A percentile compares a stretch with the other conserved stretches of the same genome.
These are phyloP conservation scores for Gallinago jamesoni DNA, from an alignment of 2,113 vertebrate genomes.

Conservation along the genomic window DNA sequence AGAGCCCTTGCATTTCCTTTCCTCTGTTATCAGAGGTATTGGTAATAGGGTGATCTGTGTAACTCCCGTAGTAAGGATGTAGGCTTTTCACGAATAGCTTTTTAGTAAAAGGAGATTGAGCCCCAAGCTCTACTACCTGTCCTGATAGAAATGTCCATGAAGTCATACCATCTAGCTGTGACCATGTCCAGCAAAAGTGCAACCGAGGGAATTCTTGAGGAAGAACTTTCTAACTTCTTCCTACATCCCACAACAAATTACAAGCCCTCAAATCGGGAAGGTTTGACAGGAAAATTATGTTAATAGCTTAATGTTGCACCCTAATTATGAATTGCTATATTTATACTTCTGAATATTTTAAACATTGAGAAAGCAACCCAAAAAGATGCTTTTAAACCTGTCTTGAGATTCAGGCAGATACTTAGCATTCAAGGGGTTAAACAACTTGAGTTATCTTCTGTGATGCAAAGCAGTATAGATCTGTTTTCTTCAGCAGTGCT, in stretches of 20 bases:
- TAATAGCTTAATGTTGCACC: background rate
- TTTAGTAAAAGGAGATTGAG: background rate
- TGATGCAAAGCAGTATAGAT: background rate
- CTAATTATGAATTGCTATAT: background rate
- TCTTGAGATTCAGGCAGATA: background rate
- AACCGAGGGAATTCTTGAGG: background rate
- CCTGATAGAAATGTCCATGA: background rate
- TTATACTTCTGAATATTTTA: background rate
- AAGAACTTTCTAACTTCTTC: background rate
- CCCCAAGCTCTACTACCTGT: background rate
- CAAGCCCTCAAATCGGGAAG: background rate
- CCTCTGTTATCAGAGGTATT: background rate
- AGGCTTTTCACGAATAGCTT: background rate
- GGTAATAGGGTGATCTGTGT: background rate
- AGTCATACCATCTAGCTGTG: background rate
- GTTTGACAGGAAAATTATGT: background rate
- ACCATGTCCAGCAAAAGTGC: background rate
- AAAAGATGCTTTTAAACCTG: background rate
- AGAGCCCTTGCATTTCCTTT: background rate
- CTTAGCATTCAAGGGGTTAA: conserved; percentile 18
- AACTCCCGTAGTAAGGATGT: background rate
- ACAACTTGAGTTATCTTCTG: background rate
- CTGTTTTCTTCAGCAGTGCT: background rate
- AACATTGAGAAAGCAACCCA: background rate
- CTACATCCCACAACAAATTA: background rate